Percentiles rank a stretch among this genome's conserved stretches.
These are phyloP conservation scores for Epinotia ramella DNA, from an alignment of 2,888 invertebrate species.

Conservation along the genomic window DNA sequence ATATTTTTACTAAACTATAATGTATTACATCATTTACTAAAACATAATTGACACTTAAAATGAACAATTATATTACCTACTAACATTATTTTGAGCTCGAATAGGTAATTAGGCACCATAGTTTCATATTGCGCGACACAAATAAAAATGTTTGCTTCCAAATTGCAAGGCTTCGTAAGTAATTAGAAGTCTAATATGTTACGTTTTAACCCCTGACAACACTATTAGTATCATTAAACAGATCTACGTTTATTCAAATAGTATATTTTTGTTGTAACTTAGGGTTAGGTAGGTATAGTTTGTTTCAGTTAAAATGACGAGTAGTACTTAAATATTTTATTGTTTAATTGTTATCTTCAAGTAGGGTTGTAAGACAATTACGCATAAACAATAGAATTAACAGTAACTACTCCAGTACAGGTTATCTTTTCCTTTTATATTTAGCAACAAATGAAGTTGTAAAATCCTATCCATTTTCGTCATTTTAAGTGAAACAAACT, in stretches of 20 bases:
- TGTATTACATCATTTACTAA: background rate
- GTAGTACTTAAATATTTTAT: too few species aligned
- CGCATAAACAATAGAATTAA: too few species aligned
- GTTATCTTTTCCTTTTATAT: too few species aligned
- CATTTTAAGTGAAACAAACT: too few species aligned
- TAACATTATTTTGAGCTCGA: conserved; percentile 27
- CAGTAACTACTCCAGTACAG: too few species aligned
- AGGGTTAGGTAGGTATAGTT: too few species aligned
- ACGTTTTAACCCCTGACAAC: background rate
- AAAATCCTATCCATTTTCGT: too few species aligned
- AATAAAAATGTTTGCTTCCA: background rate
- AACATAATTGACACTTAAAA: background rate
- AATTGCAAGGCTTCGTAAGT: background rate
- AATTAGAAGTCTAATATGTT: background rate
- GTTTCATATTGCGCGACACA: conserved; percentile 7
- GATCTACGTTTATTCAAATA: background rate
- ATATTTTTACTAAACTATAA: background rate
- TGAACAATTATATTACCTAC: conserved; percentile 2
- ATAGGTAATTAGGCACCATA: conserved; percentile 20
- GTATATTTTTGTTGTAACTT: background rate
- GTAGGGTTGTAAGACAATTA: too few species aligned
- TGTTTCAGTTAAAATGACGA: too few species aligned
- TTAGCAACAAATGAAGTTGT: too few species aligned
- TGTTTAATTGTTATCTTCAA: too few species aligned
- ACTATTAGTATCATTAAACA: background rate